Evolutionary conservation across 1,140 invertebrate genomes (phyloP), one percentile per base, ranked within the genome.

Genomic region (Pemphigus obesinymphae): DNA sequence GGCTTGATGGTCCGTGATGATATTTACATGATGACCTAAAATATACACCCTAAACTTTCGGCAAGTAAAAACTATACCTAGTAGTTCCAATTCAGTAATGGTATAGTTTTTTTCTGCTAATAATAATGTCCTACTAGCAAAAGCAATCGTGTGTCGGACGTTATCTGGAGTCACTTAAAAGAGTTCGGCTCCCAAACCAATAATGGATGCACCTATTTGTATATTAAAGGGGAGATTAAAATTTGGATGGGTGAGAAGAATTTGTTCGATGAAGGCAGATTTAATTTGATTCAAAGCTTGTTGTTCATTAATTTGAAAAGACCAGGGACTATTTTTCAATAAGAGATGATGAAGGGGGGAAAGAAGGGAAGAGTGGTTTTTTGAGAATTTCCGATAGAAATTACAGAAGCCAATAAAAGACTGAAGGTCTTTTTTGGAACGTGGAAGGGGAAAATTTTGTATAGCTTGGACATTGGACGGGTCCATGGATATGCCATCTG

Each of bases 101-200:
- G 53, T 78, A 40, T 78, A 61, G 37, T n/a, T 78, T 5, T 55
- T 61, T 37, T 78, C 53, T 2, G 45, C 20, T 7, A 1, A 5
- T 23, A 37, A 8, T 10, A 78, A n/a, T 15, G 50, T 78, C 5
- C 53, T 11, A 37, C 53, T 78, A 1, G 48, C 3, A 34, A 72
- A 78, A 15, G n/a, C 15, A 20, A 78, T 82, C 31, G 66, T 40
- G 43, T 45, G 26, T 23, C 34, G 10, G 20, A 23, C 29, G 61
- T 40, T 55, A 26, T 73, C 87, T 88, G 88, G 86, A 92, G 91
- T 86, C 93, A 68, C 2, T 23, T 68, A 34, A 68, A 68, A 40
- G 17, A 68, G 7, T 3, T 68, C 63, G 5, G 63, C 95, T 8
- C 92, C 95, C 13, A 98, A 95, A 70, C 97, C 97, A 85, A 97